These are phyloP conservation scores for Diorhabda carinulata DNA, from an alignment of 1,140 invertebrate species.

Conservation along the genomic window DNA sequence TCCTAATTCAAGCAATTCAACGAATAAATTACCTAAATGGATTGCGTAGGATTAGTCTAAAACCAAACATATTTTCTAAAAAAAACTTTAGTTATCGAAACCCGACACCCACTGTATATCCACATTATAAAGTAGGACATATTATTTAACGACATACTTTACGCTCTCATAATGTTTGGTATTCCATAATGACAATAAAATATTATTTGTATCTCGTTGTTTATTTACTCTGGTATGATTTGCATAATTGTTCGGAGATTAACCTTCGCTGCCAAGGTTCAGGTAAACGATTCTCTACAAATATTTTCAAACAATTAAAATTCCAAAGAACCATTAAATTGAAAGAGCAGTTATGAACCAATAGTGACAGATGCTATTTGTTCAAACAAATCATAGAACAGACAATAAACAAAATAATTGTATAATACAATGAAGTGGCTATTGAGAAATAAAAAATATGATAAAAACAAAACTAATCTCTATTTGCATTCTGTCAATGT, in stretches of 20 bases:
- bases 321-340: neutral
- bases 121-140: neutral
- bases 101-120: neutral
- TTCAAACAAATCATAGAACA: neutral
- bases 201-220: neutral
- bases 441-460: no score
- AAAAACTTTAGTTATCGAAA: no score
- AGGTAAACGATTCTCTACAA: conserved; percentile 2
- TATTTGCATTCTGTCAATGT: no score
- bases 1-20: no score
- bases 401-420: neutral
- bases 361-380: neutral
- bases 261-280: neutral
- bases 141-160: neutral
- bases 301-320: conserved; percentile 1
- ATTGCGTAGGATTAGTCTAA: no score
- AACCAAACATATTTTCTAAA: no score
- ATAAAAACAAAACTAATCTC: no score
- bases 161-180: neutral
- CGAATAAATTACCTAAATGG: no score
- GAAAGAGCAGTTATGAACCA: neutral
- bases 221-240: neutral
- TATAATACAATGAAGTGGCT: no score
- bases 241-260: conserved; percentile 2
- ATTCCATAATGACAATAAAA: neutral